phyloP scores from a whole-genome alignment of 2,888 invertebrate species.

The Ephialtes manifestator region DNA sequence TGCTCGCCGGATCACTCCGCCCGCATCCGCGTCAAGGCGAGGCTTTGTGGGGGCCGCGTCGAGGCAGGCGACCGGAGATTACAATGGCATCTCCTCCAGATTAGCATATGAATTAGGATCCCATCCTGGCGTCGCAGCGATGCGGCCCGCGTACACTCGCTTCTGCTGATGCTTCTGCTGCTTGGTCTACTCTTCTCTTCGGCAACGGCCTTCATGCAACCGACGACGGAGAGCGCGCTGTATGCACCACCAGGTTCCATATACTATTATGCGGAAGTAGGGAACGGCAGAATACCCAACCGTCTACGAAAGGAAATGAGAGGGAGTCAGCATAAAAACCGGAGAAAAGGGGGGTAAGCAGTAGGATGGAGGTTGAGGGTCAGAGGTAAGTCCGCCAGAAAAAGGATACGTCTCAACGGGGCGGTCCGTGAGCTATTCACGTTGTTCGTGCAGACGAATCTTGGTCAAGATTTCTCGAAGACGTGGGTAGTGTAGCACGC shows the following conservation, averaged over 20 bases:
- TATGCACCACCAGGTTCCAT: constrained; percentile 59
- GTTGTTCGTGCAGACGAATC: constrained; percentile 31
- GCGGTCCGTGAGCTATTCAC: constrained; percentile 46
- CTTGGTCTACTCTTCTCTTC: constrained; percentile 49
- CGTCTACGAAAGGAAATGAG: constrained; percentile 64
- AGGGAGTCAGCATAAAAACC: constrained; percentile 53
- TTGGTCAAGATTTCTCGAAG: constrained; percentile 42
- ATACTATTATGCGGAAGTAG: constrained; percentile 63
- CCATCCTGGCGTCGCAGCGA: constrained; percentile 71
- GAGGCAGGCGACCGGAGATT: constrained; percentile 85
- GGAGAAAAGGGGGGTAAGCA: constrained; percentile 32
- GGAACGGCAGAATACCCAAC: constrained; percentile 59
- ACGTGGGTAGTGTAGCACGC: constrained; percentile 14
- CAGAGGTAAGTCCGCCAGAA: constrained; percentile 22
- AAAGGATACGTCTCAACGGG: constrained; percentile 32
- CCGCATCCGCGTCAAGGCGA: constrained; percentile 83
- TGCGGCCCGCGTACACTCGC: constrained; percentile 59
- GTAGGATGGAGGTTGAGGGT: constrained; percentile 13
- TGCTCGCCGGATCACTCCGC: constrained; percentile 80
- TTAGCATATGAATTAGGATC: constrained; percentile 86
- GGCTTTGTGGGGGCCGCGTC: constrained; percentile 83
- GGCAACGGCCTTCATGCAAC: constrained; percentile 56
- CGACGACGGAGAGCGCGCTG: constrained; percentile 51
- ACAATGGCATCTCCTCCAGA: constrained; percentile 86
- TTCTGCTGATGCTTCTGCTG: constrained; percentile 52